A percentile compares a stretch with the other conserved stretches of the same genome.
Evolutionary conservation across 2,797 vertebrate species (phyloP).

Genomic region (Naso thynnoides): DNA sequence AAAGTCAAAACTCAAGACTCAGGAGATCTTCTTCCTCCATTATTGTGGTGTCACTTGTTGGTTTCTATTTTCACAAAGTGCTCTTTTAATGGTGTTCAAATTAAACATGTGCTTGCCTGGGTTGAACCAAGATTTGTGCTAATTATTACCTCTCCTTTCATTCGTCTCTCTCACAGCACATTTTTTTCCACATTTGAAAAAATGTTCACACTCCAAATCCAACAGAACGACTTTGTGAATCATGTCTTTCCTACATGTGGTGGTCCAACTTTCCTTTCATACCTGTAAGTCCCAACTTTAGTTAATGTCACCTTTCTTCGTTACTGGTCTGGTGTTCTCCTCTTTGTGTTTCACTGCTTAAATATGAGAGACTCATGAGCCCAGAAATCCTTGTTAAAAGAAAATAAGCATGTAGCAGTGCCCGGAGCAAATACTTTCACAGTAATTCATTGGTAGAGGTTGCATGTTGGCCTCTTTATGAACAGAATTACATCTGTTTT

Average conservation of each 20-base stretch:
- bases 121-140: slow-evolving; percentile 35
- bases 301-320: slow-evolving; percentile 19
- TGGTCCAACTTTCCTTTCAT: neutral
- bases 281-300: slow-evolving; percentile 3
- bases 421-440: slow-evolving; percentile 78
- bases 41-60: neutral
- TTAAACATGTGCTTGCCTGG: slow-evolving; percentile 40
- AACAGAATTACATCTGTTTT: slow-evolving; percentile 81
- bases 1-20: neutral
- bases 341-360: slow-evolving; percentile 43
- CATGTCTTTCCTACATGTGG: neutral
- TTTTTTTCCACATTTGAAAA: slow-evolving; percentile 16
- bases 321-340: slow-evolving; percentile 15
- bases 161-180: slow-evolving; percentile 12
- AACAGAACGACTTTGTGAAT: neutral
- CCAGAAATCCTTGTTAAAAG: slow-evolving; percentile 70
- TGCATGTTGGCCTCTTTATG: slow-evolving; percentile 76
- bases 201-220: neutral
- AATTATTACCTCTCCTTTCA: slow-evolving; percentile 4
- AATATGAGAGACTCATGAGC: slow-evolving; percentile 44
- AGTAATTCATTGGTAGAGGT: slow-evolving; percentile 71
- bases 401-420: slow-evolving; percentile 65
- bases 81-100: slow-evolving; percentile 39
- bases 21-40: neutral
- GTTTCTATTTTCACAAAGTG: slow-evolving; percentile 40